Conservation (phyloP, 2,113 vertebrate genomes). For the Myotis davidii region DNA sequence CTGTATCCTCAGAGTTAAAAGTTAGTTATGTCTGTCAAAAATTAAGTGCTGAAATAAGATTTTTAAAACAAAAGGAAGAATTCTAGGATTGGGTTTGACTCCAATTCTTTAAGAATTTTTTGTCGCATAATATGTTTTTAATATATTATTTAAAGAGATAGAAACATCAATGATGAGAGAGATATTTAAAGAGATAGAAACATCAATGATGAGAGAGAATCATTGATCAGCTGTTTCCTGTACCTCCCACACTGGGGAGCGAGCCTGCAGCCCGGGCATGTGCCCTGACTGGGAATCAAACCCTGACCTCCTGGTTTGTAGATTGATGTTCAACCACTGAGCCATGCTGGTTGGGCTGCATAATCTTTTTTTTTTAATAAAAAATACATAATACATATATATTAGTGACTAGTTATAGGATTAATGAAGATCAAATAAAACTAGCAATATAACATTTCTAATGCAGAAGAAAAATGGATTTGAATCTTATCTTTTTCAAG, state of each 20-base stretch:
- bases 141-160: too few species aligned
- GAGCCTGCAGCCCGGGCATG: too few species aligned
- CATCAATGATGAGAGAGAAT: too few species aligned
- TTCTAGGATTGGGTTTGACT: not conserved
- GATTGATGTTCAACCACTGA: too few species aligned
- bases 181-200: too few species aligned
- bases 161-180: too few species aligned
- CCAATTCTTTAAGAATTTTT: not conserved
- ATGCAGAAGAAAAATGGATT: not conserved
- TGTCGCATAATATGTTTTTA: not conserved
- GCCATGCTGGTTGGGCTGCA: too few species aligned
- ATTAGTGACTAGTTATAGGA: not conserved
- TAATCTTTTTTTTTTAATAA: too few species aligned
- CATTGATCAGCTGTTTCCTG: too few species aligned
- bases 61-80: slow-evolving; percentile 5
- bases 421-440: not conserved
- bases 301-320: too few species aligned
- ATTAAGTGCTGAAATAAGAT: not conserved
- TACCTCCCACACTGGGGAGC: too few species aligned
- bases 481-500: not conserved
- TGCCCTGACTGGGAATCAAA: too few species aligned
- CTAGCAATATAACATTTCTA: not conserved
- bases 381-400: not conserved
- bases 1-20: not conserved
- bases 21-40: not conserved